phyloP scores from a whole-genome alignment of 1,140 invertebrate species.

The Drosophila mauritiana region DNA sequence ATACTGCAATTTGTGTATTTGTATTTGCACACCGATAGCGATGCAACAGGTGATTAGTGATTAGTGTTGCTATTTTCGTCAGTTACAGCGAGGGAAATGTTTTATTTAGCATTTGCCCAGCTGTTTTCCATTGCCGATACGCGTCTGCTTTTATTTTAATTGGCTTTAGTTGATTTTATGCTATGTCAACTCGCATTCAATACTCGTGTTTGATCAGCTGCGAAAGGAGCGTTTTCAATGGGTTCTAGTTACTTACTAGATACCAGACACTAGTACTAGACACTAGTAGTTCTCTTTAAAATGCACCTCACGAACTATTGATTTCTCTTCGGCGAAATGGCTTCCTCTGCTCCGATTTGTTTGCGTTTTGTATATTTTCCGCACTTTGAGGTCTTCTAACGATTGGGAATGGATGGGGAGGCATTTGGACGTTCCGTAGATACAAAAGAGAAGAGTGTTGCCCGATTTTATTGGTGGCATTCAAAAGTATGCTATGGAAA shows the following conservation, averaged over 20 bases:
- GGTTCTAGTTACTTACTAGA: neutral
- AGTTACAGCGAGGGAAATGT: neutral
- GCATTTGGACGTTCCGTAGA: neutral
- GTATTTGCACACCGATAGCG: neutral
- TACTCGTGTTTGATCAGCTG: conserved; percentile 30
- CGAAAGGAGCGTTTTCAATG: neutral
- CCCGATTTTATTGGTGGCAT: conserved; percentile 8
- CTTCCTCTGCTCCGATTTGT: neutral
- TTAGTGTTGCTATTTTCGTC: neutral
- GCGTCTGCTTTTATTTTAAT: conserved; percentile 27
- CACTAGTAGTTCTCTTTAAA: neutral
- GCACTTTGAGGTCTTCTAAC: conserved; percentile 25
- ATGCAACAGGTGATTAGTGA: neutral
- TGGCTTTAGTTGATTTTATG: neutral
- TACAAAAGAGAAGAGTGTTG: neutral
- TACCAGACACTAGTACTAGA: neutral
- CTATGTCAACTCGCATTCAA: conserved; percentile 10
- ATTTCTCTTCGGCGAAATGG: conserved; percentile 23
- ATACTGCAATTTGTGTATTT: conserved; percentile 3
- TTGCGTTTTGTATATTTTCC: conserved; percentile 6
- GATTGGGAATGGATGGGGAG: neutral
- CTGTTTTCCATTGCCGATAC: conserved; percentile 11
- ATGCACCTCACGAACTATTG: conserved; percentile 11
- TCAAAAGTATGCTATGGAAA: conserved; percentile 67
- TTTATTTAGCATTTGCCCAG: conserved; percentile 20